Evolutionary conservation across 2,113 vertebrate genomes (phyloP), one percentile per base, ranked within the genome.

Genomic region (Psephotus haematonotus): DNA sequence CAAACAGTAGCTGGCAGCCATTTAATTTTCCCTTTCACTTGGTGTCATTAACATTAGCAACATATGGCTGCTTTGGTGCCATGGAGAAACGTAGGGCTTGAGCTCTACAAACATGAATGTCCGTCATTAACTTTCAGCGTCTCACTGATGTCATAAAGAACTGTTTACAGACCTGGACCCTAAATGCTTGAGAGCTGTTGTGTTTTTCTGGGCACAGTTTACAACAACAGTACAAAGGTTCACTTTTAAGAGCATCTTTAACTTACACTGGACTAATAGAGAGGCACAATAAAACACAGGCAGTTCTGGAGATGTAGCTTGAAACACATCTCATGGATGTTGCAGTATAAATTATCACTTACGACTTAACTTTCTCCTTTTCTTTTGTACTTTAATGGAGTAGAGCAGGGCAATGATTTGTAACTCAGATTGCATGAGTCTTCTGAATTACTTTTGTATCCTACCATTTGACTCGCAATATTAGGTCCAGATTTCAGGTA

Each of bases 1-100:
- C 85, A 92, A 92, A 91, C 62, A 86, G 93, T 72, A 62, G 86
- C 85, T 95, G 92, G 88, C 84, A 96, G 86, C 89, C 95, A 81
- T 93, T 86, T 92, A 93, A 88, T 95, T 93, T 94, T 93, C 75
- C 86, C 59, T 95, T 90, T 95, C 91, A 59, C 76, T 92, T 33
- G 76, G 53, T 91, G 91, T 92, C 94, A 86, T 92, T 93, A 95
- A 74, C 72, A n/a, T 68, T 15, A 82, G 71, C 2, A 31, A 93
- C 91, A 91, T 94, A 72, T 16, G 84, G 88, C 80, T 86, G 35
- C 41, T 47, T 72, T 77, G 78, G 80, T 82, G 90, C 57, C 77
- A 62, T 1, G 7, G 69, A 47, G 65, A 88, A 92, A 93, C 83
- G 82, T 18, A 46, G 20, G 78, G 67, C 82, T 79, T 49, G 47